Base-by-base conservation (phyloP, 2,797 vertebrate genomes). In the Epinephelus malabaricus region DNA sequence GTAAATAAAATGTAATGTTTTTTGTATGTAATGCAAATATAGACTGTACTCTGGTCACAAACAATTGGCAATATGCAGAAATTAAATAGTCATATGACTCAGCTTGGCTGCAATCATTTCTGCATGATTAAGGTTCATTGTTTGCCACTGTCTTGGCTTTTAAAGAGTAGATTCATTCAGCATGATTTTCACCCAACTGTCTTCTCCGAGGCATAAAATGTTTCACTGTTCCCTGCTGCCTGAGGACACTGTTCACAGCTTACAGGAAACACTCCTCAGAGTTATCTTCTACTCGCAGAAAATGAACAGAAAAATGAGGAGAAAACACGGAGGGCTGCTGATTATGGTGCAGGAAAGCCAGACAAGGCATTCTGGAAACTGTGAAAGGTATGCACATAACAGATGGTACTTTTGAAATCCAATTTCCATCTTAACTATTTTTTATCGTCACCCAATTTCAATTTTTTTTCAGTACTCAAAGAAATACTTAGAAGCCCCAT, bases 191-290 rank as follows among this genome's bases (percentile, higher is more conserved):
- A 50, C 23, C 19, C 14, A 64, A 60, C 11, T 23, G 1, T 15
- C 4, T 3, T 34, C 27, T 49, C 27, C 14, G 2, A 38, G n/a
- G 34, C 30, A 66, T 25, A 34, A 34, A 68, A 38, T 11, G 13
- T 19, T 46, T 45, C 46, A 43, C 43, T 45, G 30, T 43, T 66
- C 46, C 13, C 50, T 64, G 60, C 53, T 74, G 43, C 60, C 71
- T 27, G 23, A 54, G 15, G 46, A 38, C 21, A 17, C 19, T 15
- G 51, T 21, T 70, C 38, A 59, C 55, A 27, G 25, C 9, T 53
- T 5, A 25, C 12, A 17, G 23, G 21, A n/a, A 70, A 70, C 25
- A 23, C 45, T 25, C 18, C 38, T 53, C 34, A 19, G 8, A 69
- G 11, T 17, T 27, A 64, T 46, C 12, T 47, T 49, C 49, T 23